A percentile compares a stretch with the other conserved stretches of the same genome.
These are phyloP conservation scores for Hypotaenidia philippensis DNA, from an alignment of 2,797 vertebrate genomes.

Conservation along the genomic window DNA sequence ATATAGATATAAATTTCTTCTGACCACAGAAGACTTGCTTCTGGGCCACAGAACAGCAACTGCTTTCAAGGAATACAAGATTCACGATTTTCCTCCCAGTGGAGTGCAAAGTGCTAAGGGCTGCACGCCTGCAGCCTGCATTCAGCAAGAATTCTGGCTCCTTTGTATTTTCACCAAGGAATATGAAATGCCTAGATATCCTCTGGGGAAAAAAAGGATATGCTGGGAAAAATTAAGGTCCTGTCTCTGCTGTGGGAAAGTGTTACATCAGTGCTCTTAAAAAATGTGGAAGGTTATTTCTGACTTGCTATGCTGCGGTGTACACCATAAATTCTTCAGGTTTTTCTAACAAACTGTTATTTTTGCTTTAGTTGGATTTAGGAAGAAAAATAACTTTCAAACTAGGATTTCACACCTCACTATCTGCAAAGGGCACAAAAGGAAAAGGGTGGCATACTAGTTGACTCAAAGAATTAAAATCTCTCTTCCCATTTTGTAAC, in stretches of 20 bases:
- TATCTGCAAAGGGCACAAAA: not conserved
- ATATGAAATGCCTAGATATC: not conserved
- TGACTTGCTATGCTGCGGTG: not conserved
- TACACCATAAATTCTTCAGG: not conserved
- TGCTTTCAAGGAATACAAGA: constrained; percentile 3
- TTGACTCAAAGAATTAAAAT: not conserved
- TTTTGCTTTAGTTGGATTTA: not conserved
- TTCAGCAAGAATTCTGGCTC: not conserved
- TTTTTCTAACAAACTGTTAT: not conserved
- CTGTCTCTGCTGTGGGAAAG: not conserved
- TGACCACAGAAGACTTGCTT: not conserved
- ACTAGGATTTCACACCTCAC: not conserved
- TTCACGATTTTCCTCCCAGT: not conserved
- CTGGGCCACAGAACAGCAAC: not conserved
- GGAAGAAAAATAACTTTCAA: not conserved
- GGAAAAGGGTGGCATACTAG: not conserved
- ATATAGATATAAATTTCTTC: not conserved
- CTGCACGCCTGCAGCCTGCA: not conserved
- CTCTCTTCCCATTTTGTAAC: not conserved
- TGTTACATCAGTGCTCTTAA: not conserved
- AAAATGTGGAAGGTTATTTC: not conserved
- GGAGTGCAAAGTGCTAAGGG: not conserved
- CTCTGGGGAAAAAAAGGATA: not conserved
- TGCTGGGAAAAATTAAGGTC: not conserved
- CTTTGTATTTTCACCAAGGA: not conserved